A percentile compares a stretch with the other conserved stretches of the same genome.
phyloP scores from a whole-genome alignment of 2,797 vertebrate genomes.

The Chrosomus eos region DNA sequence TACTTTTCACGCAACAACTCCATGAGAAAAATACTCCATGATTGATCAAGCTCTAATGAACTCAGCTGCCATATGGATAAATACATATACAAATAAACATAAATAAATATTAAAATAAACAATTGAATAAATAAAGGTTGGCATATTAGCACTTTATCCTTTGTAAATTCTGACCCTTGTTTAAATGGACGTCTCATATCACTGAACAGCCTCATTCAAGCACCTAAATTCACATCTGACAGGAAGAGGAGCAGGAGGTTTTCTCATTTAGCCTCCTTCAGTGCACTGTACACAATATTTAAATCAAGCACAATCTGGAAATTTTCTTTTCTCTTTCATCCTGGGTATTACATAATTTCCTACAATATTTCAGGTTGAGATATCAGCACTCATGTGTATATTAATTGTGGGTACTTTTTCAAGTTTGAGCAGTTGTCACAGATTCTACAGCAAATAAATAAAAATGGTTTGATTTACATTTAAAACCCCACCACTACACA shows the following conservation, averaged over 20 bases:
- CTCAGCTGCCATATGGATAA: slow-evolving; percentile 80
- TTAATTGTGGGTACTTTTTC: not conserved
- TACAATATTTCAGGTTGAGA: not conserved
- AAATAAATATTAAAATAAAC: slow-evolving; percentile 78
- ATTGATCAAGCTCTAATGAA: slow-evolving; percentile 62
- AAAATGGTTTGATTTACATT: not conserved
- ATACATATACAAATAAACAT: slow-evolving; percentile 70
- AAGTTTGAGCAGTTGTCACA: not conserved
- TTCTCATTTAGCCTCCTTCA: not conserved
- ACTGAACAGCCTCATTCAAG: not conserved
- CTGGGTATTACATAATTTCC: not conserved
- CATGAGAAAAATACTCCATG: slow-evolving; percentile 37
- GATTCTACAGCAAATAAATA: not conserved
- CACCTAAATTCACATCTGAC: slow-evolving; percentile 4
- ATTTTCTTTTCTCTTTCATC: not conserved
- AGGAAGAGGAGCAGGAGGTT: not conserved
- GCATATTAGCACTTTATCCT: slow-evolving; percentile 58
- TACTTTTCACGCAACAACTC: slow-evolving; percentile 55
- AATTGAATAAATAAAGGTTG: slow-evolving; percentile 78
- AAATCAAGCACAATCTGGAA: not conserved
- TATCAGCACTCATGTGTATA: not conserved
- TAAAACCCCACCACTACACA: slow-evolving; percentile 5
- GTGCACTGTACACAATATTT: not conserved
- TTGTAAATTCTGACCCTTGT: slow-evolving; percentile 1
- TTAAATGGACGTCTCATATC: not conserved